phyloP scores from a whole-genome alignment of 2,888 invertebrate species.

The Ganaspis brasiliensis region DNA sequence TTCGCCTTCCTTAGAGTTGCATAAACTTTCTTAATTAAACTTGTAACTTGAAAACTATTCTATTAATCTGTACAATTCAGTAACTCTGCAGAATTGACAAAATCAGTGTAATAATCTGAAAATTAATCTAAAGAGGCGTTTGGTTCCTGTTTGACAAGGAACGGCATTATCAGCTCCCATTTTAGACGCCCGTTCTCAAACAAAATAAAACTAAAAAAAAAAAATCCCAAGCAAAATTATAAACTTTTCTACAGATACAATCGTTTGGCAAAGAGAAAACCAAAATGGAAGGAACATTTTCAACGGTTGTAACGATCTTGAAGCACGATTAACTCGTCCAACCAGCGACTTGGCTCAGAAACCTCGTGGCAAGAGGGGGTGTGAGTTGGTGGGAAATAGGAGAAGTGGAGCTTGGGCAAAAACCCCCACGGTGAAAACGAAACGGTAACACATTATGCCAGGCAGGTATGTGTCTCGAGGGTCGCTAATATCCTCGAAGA shows the following conservation, averaged over 20 bases:
- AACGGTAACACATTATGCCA: conserved; percentile 58
- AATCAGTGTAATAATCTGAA: neutral
- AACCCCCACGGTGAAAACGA: conserved; percentile 44
- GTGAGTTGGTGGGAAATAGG: neutral
- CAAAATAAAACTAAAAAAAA: no score
- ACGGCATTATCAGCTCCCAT: no score
- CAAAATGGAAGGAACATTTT: conserved; percentile 52
- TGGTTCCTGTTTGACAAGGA: no score
- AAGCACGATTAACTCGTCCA: conserved; percentile 61
- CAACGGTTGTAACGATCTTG: conserved; percentile 56
- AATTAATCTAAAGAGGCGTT: neutral
- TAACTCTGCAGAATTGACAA: conserved; percentile 8
- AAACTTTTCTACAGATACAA: neutral
- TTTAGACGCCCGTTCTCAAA: no score
- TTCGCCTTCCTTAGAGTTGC: conserved; percentile 4
- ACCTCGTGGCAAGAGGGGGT: conserved; percentile 15
- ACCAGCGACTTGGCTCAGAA: conserved; percentile 52
- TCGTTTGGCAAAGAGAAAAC: neutral
- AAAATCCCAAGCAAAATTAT: neutral
- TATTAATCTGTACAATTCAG: conserved; percentile 12
- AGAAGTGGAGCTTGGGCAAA: neutral
- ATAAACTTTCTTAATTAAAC: conserved; percentile 18
- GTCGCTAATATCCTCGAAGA: conserved; percentile 57
- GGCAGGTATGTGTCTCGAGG: conserved; percentile 55
- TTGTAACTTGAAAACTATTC: conserved; percentile 18